Evolutionary conservation across 2,113 vertebrate genomes (phyloP).

Genomic region (Pteruthius melanotis): DNA sequence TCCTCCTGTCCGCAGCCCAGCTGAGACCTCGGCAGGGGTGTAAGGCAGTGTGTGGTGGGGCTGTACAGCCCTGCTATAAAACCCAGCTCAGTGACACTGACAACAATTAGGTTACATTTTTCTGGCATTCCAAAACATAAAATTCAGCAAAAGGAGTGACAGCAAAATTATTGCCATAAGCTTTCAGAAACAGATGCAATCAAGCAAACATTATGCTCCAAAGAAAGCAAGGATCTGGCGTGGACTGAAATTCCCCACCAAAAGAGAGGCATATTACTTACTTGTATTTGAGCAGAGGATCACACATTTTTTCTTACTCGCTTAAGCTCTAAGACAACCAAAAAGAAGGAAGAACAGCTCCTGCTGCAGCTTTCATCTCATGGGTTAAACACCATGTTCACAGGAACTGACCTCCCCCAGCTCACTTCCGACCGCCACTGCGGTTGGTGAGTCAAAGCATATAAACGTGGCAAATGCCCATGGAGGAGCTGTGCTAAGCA

Average conservation of each 20-base stretch:
- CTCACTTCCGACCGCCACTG: background rate
- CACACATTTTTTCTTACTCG: background rate
- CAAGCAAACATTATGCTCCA: background rate
- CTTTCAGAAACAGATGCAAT: background rate
- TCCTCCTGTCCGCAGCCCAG: background rate
- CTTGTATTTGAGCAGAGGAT: background rate
- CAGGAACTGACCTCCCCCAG: slow-evolving; percentile 13
- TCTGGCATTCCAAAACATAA: background rate
- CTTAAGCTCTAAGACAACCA: background rate
- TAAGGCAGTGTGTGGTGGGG: accelerated
- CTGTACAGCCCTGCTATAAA: background rate
- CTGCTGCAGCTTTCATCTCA: slow-evolving; percentile 24
- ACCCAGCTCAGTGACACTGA: background rate
- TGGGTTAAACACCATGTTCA: background rate
- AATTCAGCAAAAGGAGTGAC: background rate
- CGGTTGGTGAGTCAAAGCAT: background rate
- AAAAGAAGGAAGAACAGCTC: slow-evolving; percentile 9
- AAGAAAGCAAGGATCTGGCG: background rate
- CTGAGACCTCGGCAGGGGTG: accelerated
- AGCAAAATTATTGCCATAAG: background rate
- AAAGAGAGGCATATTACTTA: background rate
- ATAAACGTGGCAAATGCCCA: background rate
- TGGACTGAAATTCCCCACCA: background rate
- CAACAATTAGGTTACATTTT: background rate
- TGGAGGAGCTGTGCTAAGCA: background rate